Percentiles rank a stretch among this genome's conserved stretches.
phyloP scores from a whole-genome alignment of 2,113 vertebrate genomes.

The Oncorhynchus clarkii region DNA sequence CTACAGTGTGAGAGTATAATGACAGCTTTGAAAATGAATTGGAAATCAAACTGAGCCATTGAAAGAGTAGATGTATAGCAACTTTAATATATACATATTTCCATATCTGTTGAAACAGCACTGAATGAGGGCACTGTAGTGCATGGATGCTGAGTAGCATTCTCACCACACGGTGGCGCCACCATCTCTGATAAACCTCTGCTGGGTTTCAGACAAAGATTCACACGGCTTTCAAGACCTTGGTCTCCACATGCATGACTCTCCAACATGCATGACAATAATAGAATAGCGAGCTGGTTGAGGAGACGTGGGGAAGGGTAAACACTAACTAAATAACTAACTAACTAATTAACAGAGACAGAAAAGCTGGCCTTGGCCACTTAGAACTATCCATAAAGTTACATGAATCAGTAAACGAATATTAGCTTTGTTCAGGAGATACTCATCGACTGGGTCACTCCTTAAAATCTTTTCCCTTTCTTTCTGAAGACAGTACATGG shows the following conservation, averaged over 20 bases:
- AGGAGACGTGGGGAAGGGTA: constrained; percentile 9
- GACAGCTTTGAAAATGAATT: too few relatives aligned
- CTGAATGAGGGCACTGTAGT: constrained; percentile 42
- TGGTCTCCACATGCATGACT: constrained; percentile 30
- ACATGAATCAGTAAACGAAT: constrained; percentile 16
- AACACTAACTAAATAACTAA: neutral
- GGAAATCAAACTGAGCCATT: constrained; percentile 14
- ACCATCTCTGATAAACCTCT: constrained; percentile 36
- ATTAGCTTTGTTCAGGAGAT: constrained; percentile 15
- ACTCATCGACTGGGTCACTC: neutral
- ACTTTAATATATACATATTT: constrained; percentile 68
- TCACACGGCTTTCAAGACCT: constrained; percentile 47
- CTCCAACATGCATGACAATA: constrained; percentile 47
- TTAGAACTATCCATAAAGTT: neutral
- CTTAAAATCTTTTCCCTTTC: neutral
- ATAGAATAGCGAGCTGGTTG: constrained; percentile 37
- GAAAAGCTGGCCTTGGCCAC: constrained; percentile 1
- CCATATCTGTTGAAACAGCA: constrained; percentile 45
- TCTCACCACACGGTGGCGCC: constrained; percentile 33
- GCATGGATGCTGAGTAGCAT: constrained; percentile 24
- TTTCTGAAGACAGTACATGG: neutral
- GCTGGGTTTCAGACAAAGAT: constrained; percentile 28
- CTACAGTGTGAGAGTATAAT: too few relatives aligned
- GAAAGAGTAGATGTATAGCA: constrained; percentile 24
- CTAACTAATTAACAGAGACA: constrained; percentile 23